Evolutionary conservation across 2,888 invertebrate genomes (phyloP), one percentile per base, ranked within the genome.

Genomic region (Macrophya alboannulata): DNA sequence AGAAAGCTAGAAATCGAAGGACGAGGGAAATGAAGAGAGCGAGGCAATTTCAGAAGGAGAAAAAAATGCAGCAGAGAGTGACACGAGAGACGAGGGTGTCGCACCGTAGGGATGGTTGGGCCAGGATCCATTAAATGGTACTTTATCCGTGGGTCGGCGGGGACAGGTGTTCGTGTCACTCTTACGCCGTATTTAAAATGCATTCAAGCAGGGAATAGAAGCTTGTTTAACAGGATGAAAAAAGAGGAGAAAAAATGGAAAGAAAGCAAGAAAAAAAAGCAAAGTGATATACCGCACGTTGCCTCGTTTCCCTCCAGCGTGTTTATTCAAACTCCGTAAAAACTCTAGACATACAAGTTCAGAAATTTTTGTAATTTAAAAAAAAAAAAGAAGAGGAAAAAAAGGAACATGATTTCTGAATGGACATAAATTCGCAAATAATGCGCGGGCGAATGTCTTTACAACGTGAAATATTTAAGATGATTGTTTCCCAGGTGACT

Each of bases 71-170:
- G 21, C 37, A 48, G 51, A 65, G 62, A 83, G 82, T 68, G 82
- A 68, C 82, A 48, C 25, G 68, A 62, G 45, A 83, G 82, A 68
- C 82, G 82, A 68, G 82, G 82, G 82, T 83, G 82, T 83, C 82
- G 62, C 40, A 43, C 62, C 62, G 51, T 59, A 62, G 81, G 59
- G 59, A 43, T 59, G 81, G 81, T 77, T 62, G 48, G 74, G 55
- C 84, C 51, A 77, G 81, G 84, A 85, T 81, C 87, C 87, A 88
- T 89, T 89, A 89, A 89, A 88, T 87, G 85, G 84, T 87, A 87
- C 88, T 89, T 88, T 88, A 86, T 86, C 86, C 87, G 37, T 83
- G 86, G 84, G 68, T 84, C 65, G 68, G 65, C 79, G 65, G 87
- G 86, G 86, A 87, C 88, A 89, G 88, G 88, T 88, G 88, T 87